Percentiles rank a stretch among this genome's conserved stretches.
These are phyloP conservation scores for Halcyon malimbica DNA, from an alignment of 2,113 vertebrate species.

Conservation along the genomic window DNA sequence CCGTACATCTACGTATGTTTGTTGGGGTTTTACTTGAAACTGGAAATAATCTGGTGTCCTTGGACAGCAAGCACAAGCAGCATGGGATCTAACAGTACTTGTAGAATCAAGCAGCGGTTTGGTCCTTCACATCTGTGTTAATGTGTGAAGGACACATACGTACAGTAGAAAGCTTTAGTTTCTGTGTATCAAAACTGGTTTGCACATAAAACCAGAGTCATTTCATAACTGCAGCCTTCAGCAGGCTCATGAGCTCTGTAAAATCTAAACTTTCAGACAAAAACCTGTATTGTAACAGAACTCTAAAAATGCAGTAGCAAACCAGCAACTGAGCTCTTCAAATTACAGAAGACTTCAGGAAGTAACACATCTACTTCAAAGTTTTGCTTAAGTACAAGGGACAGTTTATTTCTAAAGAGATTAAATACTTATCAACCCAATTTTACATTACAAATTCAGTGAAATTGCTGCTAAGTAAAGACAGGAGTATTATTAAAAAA, in stretches of 20 bases:
- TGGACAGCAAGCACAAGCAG: neutral
- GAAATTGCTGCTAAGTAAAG: neutral
- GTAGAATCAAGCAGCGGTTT: neutral
- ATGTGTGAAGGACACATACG: rapidly evolving
- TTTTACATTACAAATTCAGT: neutral
- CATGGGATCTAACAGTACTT: neutral
- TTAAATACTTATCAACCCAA: neutral
- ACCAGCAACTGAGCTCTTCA: neutral
- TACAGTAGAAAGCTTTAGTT: neutral
- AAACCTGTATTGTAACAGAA: neutral
- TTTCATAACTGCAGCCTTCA: neutral
- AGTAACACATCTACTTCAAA: neutral
- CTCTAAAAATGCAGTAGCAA: neutral
- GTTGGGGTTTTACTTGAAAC: neutral
- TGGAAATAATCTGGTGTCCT: neutral
- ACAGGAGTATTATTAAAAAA: neutral
- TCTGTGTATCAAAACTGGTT: neutral
- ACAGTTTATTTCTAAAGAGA: neutral
- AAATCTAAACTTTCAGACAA: neutral
- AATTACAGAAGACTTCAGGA: neutral
- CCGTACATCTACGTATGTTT: rapidly evolving
- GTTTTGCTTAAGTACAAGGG: neutral
- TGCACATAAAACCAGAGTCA: neutral
- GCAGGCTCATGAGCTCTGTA: neutral
- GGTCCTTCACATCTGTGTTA: neutral